Base-by-base conservation (phyloP, 1,140 invertebrate genomes). In the Phthorimaea operculella region DNA sequence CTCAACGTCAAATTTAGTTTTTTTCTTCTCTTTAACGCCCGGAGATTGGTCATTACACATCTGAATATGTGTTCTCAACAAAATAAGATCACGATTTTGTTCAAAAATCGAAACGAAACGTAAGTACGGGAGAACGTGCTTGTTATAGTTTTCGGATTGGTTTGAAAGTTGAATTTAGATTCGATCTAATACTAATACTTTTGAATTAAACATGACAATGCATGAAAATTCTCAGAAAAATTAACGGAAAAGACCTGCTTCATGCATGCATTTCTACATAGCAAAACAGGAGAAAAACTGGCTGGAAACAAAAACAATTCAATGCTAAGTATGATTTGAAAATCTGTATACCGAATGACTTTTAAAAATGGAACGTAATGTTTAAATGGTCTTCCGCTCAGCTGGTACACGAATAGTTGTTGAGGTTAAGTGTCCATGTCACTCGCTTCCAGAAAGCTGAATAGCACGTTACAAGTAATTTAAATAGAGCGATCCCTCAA, bases 31-130 rank as follows among this genome's bases (percentile, higher is more conserved):
- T 28, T 28, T 28, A 59, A 68, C 73, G 73, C 72, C 72, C 73
- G 78, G 80, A 80, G 80, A 83, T 83, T 80, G 79, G 71, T 83
- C 77, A 78, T 81, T 81, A 79, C 76, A 76, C 76, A 82, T 82
- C 76, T 84, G 81, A 84, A 84, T 83, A 80, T 79, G 73, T 76
- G 72, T 72, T 74, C 69, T 67, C 59, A 57, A 79, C 70, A 80
- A 79, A 80, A 79, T 69, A 64, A 64, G 66, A 73, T 76, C 73
- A 82, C 78, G 77, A 74, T 70, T 73, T 62, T 64, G 70, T 76
- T 73, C 79, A 77, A 76, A 75, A 79, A 68, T 76, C 63, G 63
- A 69, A 73, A 64, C 64, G 66, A 68, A 74, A 77, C 72, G 73
- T 79, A 83, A 79, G 75, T 72, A 50, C 21, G 21, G 21, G 21